Conservation (phyloP, 2,113 vertebrate genomes). For the Ondatra zibethicus region DNA sequence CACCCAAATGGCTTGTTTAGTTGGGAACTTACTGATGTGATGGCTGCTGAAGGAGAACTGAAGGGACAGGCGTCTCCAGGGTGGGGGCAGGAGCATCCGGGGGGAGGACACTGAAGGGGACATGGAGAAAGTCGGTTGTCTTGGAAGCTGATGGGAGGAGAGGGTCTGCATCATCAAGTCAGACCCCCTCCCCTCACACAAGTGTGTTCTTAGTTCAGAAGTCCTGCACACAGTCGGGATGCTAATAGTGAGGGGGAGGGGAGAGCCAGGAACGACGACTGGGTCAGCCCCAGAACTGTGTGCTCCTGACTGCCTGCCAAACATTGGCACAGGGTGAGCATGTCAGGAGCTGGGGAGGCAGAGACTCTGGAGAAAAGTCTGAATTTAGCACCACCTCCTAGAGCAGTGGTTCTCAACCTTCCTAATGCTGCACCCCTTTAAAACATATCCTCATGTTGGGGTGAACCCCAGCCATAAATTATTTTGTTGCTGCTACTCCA, state of each 20-base stretch:
- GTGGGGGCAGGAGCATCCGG: background rate
- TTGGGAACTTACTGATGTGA: background rate
- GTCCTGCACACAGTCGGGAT: background rate
- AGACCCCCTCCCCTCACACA: background rate
- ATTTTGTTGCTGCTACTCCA: no score
- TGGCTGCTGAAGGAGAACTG: background rate
- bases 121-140: background rate
- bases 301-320: background rate
- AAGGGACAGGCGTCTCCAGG: background rate
- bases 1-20: background rate
- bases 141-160: background rate
- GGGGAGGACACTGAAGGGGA: background rate
- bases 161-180: background rate
- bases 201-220: fast-evolving
- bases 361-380: background rate
- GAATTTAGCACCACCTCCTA: background rate
- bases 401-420: no score
- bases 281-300: background rate
- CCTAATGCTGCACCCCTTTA: no score
- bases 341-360: background rate
- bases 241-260: no score
- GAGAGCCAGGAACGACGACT: background rate
- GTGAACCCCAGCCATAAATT: no score
- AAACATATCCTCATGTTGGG: no score
- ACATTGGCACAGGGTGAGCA: no score